Conservation (phyloP, 2,113 vertebrate species). For the Coturnix japonica region DNA sequence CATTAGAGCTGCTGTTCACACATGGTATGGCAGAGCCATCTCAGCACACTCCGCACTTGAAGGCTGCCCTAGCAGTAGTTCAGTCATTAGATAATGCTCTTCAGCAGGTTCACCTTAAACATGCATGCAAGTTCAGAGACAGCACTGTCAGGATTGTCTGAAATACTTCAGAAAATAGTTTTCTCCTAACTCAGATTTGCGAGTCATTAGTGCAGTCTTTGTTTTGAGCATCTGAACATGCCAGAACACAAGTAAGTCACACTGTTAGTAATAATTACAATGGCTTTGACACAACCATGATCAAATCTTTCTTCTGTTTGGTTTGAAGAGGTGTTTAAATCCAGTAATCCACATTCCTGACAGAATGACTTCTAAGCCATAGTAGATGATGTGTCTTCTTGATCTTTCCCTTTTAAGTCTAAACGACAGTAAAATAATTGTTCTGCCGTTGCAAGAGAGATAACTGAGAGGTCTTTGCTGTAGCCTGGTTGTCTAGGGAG, state of each 20-base stretch:
- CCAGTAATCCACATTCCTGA: not conserved
- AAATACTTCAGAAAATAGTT: not conserved
- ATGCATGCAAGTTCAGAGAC: not conserved
- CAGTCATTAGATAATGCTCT: not conserved
- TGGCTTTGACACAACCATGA: not conserved
- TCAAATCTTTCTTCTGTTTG: not conserved
- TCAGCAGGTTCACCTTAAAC: not conserved
- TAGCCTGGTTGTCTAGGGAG: not conserved
- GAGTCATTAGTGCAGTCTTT: not conserved
- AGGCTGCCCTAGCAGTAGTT: not conserved
- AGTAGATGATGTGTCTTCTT: not conserved
- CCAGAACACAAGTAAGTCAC: fast-evolving
- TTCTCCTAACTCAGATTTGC: not conserved
- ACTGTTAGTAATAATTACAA: not conserved
- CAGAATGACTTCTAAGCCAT: not conserved
- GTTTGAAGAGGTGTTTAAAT: not conserved
- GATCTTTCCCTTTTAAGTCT: not conserved
- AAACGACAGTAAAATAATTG: not conserved
- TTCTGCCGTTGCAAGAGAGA: not conserved
- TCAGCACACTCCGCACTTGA: not conserved
- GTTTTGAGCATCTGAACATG: not conserved
- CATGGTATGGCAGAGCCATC: not conserved
- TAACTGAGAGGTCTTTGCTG: not conserved
- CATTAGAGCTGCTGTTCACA: not conserved
- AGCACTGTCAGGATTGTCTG: not conserved